These are phyloP conservation scores for Mustelus asterias DNA, from an alignment of 2,113 vertebrate species.

Conservation along the genomic window DNA sequence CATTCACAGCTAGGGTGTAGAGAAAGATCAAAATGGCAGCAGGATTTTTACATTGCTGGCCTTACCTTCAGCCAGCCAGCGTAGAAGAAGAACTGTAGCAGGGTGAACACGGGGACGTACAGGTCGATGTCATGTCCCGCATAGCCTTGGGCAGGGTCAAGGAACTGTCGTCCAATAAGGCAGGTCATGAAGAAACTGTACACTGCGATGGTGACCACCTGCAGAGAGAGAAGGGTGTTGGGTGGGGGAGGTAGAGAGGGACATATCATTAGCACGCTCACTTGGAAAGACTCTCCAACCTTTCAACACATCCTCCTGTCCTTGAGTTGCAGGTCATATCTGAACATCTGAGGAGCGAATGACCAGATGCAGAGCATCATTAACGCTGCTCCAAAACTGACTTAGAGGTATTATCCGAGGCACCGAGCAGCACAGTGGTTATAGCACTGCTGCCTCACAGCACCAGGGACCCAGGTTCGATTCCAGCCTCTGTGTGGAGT, in stretches of 20 bases:
- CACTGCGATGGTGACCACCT: constrained; percentile 89
- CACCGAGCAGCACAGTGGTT: too few relatives aligned
- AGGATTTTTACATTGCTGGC: neutral
- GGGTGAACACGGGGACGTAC: constrained; percentile 82
- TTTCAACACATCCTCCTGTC: neutral
- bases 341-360: neutral
- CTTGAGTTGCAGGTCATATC: neutral
- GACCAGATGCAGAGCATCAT: neutral
- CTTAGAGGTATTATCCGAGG: neutral
- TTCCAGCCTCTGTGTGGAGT: too few relatives aligned
- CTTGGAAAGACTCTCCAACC: neutral
- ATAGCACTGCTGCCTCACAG: too few relatives aligned
- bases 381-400: neutral
- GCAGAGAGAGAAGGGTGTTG: neutral
- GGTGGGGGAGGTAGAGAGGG: neutral
- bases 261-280: neutral
- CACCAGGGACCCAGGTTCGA: too few relatives aligned
- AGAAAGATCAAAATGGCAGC: neutral
- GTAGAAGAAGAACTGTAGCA: constrained; percentile 92
- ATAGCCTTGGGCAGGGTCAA: constrained; percentile 78
- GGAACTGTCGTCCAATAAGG: constrained; percentile 85
- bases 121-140: constrained; percentile 79
- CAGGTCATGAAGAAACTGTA: constrained; percentile 91
- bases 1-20: too few relatives aligned
- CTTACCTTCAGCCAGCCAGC: constrained; percentile 88